Evolutionary conservation across 2,888 invertebrate species (phyloP).

Genomic region (Tetanocera ferruginea): DNA sequence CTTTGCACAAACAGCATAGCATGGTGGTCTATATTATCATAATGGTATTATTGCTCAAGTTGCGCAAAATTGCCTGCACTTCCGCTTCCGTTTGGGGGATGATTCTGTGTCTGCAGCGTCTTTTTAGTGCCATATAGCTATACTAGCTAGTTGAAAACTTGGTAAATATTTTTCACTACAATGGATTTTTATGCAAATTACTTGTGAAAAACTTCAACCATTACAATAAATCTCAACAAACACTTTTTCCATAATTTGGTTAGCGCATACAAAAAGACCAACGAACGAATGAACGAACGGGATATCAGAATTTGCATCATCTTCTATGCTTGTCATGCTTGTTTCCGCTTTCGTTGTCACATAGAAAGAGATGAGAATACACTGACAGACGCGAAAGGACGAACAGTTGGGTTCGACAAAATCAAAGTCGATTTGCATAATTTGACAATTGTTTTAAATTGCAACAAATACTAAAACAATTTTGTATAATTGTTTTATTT

Average conservation of each 20-base stretch:
- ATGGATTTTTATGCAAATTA: conserved; percentile 68
- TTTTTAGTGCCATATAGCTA: background rate
- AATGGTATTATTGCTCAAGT: conserved; percentile 1
- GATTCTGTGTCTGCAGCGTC: background rate
- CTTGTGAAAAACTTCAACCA: conserved; percentile 54
- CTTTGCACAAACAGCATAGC: too few relatives aligned
- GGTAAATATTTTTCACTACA: conserved; percentile 55
- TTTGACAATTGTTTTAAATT: conserved; percentile 67
- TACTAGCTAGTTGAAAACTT: background rate
- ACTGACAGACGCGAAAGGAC: background rate
- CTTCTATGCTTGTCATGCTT: background rate
- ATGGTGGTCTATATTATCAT: background rate
- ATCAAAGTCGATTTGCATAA: conserved; percentile 61
- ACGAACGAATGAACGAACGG: background rate
- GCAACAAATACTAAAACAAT: conserved; percentile 53
- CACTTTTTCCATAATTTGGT: conserved; percentile 57
- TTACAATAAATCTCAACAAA: conserved; percentile 47
- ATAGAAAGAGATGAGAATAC: background rate
- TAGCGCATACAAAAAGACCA: conserved; percentile 38
- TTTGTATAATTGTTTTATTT: conserved; percentile 20
- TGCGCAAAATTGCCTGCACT: conserved; percentile 7
- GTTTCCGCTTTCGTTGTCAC: conserved; percentile 3
- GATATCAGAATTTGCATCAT: background rate
- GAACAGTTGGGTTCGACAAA: background rate
- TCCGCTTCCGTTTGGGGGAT: background rate